phyloP scores from a whole-genome alignment of 1,140 invertebrate genomes.

The Solenopsis fugax region DNA sequence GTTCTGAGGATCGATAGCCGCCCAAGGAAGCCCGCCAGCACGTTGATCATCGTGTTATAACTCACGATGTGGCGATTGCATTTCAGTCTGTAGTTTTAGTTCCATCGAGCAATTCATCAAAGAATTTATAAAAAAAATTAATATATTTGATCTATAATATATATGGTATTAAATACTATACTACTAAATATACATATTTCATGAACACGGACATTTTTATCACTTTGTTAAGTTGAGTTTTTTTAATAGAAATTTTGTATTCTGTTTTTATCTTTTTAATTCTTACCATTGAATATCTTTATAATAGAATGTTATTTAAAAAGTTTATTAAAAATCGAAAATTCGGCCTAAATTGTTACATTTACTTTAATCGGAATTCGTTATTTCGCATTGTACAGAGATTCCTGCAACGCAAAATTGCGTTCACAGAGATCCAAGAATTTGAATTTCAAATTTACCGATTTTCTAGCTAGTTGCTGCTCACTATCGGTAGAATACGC shows the following conservation, averaged over 20 bases:
- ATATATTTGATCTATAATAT: background rate
- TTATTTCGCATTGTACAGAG: conserved; percentile 44
- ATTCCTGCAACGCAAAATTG: conserved; percentile 35
- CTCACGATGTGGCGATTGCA: conserved; percentile 13
- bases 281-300: background rate
- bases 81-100: background rate
- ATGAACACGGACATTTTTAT: background rate
- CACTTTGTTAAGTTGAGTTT: background rate
- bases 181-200: background rate
- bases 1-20: conserved; percentile 79
- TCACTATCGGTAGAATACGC: conserved; percentile 37
- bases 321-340: background rate
- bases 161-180: background rate
- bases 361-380: conserved; percentile 35
- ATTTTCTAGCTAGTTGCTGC: conserved; percentile 41
- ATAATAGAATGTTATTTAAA: background rate
- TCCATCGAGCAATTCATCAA: background rate
- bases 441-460: conserved; percentile 46
- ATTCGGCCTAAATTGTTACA: conserved; percentile 11
- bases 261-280: background rate
- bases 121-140: background rate
- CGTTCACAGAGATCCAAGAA: conserved; percentile 35
- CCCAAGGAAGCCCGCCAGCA: conserved; percentile 44
- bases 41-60: conserved; percentile 68
- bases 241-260: background rate